Base-by-base conservation (phyloP, 1,140 invertebrate species). In the Drosophila simulans region DNA sequence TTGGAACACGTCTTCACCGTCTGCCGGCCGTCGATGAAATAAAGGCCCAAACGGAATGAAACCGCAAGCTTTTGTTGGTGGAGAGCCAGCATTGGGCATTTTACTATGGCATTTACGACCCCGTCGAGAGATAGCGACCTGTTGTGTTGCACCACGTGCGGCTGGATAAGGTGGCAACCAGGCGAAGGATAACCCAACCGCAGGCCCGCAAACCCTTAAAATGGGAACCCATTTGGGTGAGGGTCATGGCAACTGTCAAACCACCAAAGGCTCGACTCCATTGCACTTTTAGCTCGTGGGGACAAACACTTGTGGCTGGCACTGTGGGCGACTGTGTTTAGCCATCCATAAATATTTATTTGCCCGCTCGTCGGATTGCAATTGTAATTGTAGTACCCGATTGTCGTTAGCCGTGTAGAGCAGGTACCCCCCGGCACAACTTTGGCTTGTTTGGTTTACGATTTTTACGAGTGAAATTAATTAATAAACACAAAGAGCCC, bases 11-110 rank as follows among this genome's bases (percentile, higher is more conserved):
- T 71, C 82, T 88, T 73, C 25, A 76, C 68, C 75, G 84, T 75
- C 81, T 75, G 83, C 79, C 79, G 66, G 76, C 45, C 53, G 84
- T 83, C 76, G 81, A 79, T 71, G 63, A 80, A 86, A 78, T 86
- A 78, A 60, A 37, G 43, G 39, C 62, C 55, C 34, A 51, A 49
- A 31, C 39, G 22, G 17, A 52, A 31, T 40, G 22, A n/a, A 52
- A 52, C n/a, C 25, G 17, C 48, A 37, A 25, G 13, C 22, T 22
- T 11, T 39, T 22, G 10, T 22, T 31, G 46, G 22, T 49, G 46
- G 22, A 31, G 46, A 51, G 59, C 46, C 48, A 35, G 20, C 27
- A 42, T 39, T 37, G 48, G 65, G 64, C 42, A 27, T 55, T 55
- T 56, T 70, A 65, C 46, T 70, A 65, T 39, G 64, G 8, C 59